Evolutionary conservation across 2,888 invertebrate species (phyloP).

Genomic region (Oligia strigilis): DNA sequence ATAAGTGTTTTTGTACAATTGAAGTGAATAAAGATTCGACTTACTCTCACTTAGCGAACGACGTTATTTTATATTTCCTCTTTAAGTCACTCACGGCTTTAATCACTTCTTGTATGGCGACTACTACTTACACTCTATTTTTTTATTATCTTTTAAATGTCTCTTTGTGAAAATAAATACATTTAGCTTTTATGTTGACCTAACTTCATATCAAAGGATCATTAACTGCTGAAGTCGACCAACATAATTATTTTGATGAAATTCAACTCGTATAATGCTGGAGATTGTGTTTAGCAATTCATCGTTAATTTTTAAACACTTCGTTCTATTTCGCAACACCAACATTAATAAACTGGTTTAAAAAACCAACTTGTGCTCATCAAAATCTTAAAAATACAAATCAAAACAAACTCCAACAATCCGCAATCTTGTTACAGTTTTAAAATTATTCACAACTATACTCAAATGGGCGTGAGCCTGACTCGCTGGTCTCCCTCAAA

Average conservation of each 20-base stretch:
- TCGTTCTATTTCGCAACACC: background rate
- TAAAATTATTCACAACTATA: slow-evolving; percentile 53
- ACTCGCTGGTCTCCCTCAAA: slow-evolving; percentile 9
- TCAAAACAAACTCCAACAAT: slow-evolving; percentile 24
- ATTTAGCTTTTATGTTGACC: background rate
- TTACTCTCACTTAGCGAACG: slow-evolving; percentile 48
- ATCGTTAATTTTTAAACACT: background rate
- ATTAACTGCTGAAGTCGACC: background rate
- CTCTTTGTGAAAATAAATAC: background rate
- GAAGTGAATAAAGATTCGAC: too few relatives aligned
- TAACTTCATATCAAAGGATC: background rate
- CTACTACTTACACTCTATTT: background rate
- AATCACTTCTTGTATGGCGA: slow-evolving; percentile 27
- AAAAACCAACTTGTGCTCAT: background rate
- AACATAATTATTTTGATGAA: background rate
- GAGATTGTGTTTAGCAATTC: background rate
- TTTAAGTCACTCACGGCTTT: slow-evolving; percentile 39
- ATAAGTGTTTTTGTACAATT: too few relatives aligned
- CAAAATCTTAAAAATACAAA: slow-evolving; percentile 12
- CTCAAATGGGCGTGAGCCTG: slow-evolving; percentile 28
- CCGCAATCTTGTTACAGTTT: slow-evolving; percentile 34
- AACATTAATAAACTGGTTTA: background rate
- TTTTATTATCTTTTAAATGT: background rate
- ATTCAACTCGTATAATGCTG: background rate
- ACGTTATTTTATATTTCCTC: slow-evolving; percentile 50